Evolutionary conservation across 2,888 invertebrate species (phyloP).

Genomic region (Andrena haemorrhoa): DNA sequence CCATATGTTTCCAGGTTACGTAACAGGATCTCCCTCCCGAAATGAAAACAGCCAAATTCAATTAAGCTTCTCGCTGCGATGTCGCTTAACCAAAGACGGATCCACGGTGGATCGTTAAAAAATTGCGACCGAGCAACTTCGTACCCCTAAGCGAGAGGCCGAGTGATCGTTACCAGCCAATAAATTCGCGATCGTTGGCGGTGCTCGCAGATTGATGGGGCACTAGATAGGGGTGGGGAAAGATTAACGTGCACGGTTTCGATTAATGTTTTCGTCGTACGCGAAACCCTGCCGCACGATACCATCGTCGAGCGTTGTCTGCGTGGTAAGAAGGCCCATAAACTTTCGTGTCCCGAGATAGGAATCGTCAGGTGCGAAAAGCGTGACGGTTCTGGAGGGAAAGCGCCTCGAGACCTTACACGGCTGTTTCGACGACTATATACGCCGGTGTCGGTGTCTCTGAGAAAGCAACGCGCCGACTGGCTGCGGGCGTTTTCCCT

Average conservation of each 20-base stretch:
- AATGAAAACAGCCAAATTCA: neutral
- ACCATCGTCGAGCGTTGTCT: constrained; percentile 73
- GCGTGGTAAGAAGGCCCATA: constrained; percentile 74
- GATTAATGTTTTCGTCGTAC: constrained; percentile 77
- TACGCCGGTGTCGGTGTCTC: constrained; percentile 57
- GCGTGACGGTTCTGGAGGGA: constrained; percentile 84
- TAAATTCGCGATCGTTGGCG: constrained; percentile 35
- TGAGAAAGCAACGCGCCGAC: constrained; percentile 53
- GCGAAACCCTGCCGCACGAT: constrained; percentile 72
- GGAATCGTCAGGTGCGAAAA: constrained; percentile 83
- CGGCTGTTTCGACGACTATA: constrained; percentile 58
- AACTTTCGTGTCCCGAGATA: constrained; percentile 80
- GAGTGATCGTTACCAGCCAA: constrained; percentile 32
- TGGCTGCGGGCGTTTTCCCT: constrained; percentile 53
- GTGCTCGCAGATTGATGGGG: constrained; percentile 29
- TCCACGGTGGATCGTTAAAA: neutral
- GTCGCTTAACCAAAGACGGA: no score
- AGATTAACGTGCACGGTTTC: constrained; percentile 72
- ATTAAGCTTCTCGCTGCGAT: neutral
- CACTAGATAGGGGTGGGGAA: constrained; percentile 33
- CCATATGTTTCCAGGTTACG: constrained; percentile 4
- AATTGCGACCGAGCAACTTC: neutral
- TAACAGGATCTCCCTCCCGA: neutral
- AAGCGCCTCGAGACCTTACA: constrained; percentile 78
- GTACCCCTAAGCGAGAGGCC: neutral